Base-by-base conservation (phyloP, 2,113 vertebrate species). In the Ageneiosus marmoratus region DNA sequence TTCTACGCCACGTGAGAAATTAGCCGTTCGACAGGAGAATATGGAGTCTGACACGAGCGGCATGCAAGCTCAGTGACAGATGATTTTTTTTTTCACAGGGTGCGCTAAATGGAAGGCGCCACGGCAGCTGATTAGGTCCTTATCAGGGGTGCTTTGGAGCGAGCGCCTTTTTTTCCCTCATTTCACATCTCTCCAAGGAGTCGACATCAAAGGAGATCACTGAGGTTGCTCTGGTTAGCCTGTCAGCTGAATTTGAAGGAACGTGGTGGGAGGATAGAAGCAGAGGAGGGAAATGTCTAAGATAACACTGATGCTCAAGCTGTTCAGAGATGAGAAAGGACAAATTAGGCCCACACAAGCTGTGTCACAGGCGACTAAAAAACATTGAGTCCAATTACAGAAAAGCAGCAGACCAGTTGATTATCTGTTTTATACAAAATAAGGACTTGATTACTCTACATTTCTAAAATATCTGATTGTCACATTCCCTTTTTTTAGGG, bases 281-380 rank as follows among this genome's bases (percentile, higher is more conserved):
- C 37, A 69, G 77, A 81, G 77, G 84, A 83, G 83, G 84, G 82
- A 80, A 83, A 82, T 60, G 86, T 79, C 77, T 80, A 69, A 82
- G 86, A 87, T 87, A 87, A 87, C 86, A 87, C 81, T 79, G 81
- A 87, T 70, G 86, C 86, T 84, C 67, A 62, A 84, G 86, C 79
- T 82, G 60, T 77, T 79, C 86, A 46, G 80, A 87, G 86, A 84
- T 81, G 77, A 84, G 50, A 87, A 58, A 82, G n/a, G 79, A 84
- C 83, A 82, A 84, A 87, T 78, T 79, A 53, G 79, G 63, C 83
- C 58, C 74, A 60, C 76, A 60, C 79, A 65, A 56, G 53, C 70
- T 51, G 72, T 83, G 70, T 80, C 84, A 77, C 81, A 75, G 80
- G 63, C 75, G 41, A 65, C 78, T 81, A 85, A 83, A 77, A 85